Evolutionary conservation across 2,797 vertebrate genomes (phyloP).

Genomic region (Peromyscus melanophrys): DNA sequence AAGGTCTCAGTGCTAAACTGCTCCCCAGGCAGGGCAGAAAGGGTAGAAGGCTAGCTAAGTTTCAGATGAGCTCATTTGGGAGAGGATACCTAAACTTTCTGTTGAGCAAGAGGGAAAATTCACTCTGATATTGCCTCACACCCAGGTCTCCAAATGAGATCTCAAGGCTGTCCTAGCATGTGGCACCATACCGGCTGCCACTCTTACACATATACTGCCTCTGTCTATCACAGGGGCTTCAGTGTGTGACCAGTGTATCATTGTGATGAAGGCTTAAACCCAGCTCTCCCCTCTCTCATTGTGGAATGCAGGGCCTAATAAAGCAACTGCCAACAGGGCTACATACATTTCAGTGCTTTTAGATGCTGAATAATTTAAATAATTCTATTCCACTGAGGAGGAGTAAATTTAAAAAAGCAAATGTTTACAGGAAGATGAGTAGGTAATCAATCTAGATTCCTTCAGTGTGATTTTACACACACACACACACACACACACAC

Average conservation of each 20-base stretch:
- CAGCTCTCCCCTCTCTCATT: slow-evolving; percentile 84
- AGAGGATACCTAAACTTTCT: slow-evolving; percentile 26
- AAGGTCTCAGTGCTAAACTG: background rate
- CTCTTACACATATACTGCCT: slow-evolving; percentile 74
- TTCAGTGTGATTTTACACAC: background rate
- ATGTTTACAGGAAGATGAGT: slow-evolving; percentile 78
- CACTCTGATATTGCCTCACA: slow-evolving; percentile 64
- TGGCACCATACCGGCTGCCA: slow-evolving; percentile 65
- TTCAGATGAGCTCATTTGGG: slow-evolving; percentile 24
- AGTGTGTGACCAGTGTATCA: slow-evolving; percentile 82
- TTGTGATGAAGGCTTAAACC: slow-evolving; percentile 82
- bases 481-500: background rate
- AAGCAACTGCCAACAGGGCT: slow-evolving; percentile 85
- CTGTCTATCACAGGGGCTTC: slow-evolving; percentile 79
- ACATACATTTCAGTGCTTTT: slow-evolving; percentile 86
- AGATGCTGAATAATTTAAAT: slow-evolving; percentile 89
- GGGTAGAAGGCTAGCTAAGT: slow-evolving; percentile 44
- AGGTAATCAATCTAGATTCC: slow-evolving; percentile 5
- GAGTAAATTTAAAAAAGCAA: slow-evolving; percentile 85
- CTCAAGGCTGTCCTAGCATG: slow-evolving; percentile 73
- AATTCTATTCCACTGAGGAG: slow-evolving; percentile 83
- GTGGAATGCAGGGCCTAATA: slow-evolving; percentile 82
- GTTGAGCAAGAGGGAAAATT: slow-evolving; percentile 54
- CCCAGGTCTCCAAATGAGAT: slow-evolving; percentile 72
- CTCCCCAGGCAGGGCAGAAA: background rate